phyloP scores from a whole-genome alignment of 2,113 vertebrate genomes.

The Gadus chalcogrammus region DNA sequence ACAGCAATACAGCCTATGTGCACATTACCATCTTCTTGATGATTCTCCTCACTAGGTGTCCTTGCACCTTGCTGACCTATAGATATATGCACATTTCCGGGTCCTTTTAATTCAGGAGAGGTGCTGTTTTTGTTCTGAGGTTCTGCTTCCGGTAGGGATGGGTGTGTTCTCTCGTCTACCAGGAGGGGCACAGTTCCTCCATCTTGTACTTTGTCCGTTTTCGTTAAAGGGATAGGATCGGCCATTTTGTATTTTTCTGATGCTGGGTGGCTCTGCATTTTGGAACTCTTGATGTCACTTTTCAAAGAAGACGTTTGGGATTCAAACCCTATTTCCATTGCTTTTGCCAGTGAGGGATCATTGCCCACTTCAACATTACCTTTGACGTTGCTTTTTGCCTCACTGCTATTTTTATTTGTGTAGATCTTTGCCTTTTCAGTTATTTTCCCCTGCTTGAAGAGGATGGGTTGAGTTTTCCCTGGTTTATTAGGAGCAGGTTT shows the following conservation, averaged over 20 bases:
- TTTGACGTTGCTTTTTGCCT: slow-evolving; percentile 9
- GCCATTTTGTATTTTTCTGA: slow-evolving; percentile 17
- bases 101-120: too few relatives aligned
- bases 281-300: slow-evolving; percentile 5
- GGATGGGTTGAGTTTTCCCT: slow-evolving; percentile 41
- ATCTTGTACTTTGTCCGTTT: slow-evolving; percentile 12
- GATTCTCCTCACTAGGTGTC: slow-evolving; percentile 17
- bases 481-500: slow-evolving; percentile 47
- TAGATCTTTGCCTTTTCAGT: slow-evolving; percentile 23
- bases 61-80: not conserved
- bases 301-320: not conserved
- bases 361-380: slow-evolving; percentile 3
- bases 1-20: slow-evolving; percentile 57
- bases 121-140: too few relatives aligned
- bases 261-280: slow-evolving; percentile 1
- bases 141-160: too few relatives aligned
- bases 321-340: slow-evolving; percentile 3
- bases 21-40: slow-evolving; percentile 32
- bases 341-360: slow-evolving; percentile 3
- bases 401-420: slow-evolving; percentile 19
- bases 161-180: slow-evolving; percentile 21
- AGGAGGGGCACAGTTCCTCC: not conserved
- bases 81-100: too few relatives aligned
- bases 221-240: slow-evolving; percentile 14
- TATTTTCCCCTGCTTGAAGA: slow-evolving; percentile 31